Conservation (phyloP, 92 coral and sea anemone genomes). For the Umimayanthus chanpuru region DNA sequence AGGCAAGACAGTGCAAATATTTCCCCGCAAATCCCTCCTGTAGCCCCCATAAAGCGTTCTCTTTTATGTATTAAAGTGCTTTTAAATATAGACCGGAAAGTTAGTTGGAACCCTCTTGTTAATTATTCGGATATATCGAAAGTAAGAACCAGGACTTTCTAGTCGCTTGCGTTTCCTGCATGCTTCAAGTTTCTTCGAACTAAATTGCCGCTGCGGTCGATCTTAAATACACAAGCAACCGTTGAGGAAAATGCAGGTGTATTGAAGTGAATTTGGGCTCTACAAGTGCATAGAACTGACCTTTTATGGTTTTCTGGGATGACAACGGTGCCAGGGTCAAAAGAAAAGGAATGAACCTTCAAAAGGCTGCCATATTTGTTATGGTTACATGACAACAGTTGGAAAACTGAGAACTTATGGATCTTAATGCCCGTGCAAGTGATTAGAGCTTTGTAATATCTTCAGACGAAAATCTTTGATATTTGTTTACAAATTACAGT, state of each 20-base stretch:
- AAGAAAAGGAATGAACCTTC: background rate
- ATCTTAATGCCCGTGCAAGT: background rate
- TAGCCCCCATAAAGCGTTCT: constrained; percentile 23
- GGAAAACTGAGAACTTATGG: background rate
- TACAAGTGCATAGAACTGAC: background rate
- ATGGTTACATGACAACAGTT: background rate
- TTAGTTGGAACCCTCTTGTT: constrained; percentile 9
- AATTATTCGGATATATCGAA: background rate
- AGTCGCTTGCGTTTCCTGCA: background rate
- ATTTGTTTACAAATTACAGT: background rate
- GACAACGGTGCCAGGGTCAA: background rate
- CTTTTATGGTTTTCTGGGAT: background rate
- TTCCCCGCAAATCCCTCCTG: constrained; percentile 37
- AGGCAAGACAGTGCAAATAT: constrained; percentile 6
- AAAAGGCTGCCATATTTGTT: background rate
- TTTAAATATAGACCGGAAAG: constrained; percentile 42
- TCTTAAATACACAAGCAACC: background rate
- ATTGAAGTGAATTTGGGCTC: background rate
- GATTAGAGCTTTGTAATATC: background rate
- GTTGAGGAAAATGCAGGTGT: background rate
- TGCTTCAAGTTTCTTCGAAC: background rate
- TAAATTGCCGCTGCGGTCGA: too few relatives aligned
- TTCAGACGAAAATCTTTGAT: background rate
- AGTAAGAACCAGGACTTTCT: background rate
- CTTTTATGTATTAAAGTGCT: constrained; percentile 6